These are phyloP conservation scores for Disparrhopalites patrizii DNA, from an alignment of 2,888 invertebrate genomes.

Conservation along the genomic window DNA sequence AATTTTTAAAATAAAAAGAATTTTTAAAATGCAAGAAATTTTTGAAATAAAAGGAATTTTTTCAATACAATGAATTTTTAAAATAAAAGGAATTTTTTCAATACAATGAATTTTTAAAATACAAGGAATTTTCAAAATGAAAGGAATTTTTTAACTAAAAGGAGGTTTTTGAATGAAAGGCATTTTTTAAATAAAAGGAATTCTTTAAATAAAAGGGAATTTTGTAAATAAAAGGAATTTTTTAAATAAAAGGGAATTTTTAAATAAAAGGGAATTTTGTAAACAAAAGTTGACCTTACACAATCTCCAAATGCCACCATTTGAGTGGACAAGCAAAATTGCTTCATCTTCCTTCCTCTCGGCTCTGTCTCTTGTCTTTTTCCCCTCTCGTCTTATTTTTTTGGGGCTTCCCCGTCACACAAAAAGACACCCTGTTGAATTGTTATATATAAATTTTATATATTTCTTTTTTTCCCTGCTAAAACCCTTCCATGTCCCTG, in stretches of 20 bases:
- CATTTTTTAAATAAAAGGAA: too few relatives aligned
- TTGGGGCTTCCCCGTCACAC: not conserved
- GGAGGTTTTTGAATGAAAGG: too few relatives aligned
- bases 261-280: not conserved
- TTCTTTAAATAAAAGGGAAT: not conserved
- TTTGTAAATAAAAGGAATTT: not conserved
- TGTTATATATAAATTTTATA: not conserved
- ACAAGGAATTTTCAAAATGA: not conserved
- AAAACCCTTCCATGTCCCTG: too few relatives aligned
- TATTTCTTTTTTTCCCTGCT: not conserved
- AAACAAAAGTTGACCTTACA: not conserved
- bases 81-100: not conserved
- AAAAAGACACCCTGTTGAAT: not conserved
- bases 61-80: not conserved
- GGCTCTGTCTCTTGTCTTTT: not conserved
- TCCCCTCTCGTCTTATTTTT: not conserved
- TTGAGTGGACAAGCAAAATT: conserved; percentile 10
- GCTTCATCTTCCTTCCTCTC: not conserved
- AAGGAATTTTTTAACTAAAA: not conserved
- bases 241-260: not conserved
- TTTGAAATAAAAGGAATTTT: not conserved
- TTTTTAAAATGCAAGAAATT: not conserved
- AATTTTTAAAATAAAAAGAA: not conserved
- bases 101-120: not conserved
- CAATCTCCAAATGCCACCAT: conserved; percentile 20